Percentiles rank a stretch among this genome's conserved stretches.
phyloP scores from a whole-genome alignment of 2,888 invertebrate genomes.

The Rotaria sp. region DNA sequence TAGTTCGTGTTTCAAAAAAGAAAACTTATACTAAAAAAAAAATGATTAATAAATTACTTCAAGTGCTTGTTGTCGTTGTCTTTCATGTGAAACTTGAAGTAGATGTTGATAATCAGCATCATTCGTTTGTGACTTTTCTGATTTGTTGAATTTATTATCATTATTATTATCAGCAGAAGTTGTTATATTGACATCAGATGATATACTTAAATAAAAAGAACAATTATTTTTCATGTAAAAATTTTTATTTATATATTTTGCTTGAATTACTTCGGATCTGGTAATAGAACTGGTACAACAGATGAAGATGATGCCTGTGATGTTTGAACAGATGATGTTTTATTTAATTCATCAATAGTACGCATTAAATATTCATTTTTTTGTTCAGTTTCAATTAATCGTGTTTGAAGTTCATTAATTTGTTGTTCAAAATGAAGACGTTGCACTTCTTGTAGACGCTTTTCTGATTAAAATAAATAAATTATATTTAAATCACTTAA shows the following conservation, averaged over 20 bases:
- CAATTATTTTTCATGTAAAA: no score
- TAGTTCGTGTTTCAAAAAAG: no score
- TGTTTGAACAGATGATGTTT: not conserved
- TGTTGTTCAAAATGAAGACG: constrained; percentile 31
- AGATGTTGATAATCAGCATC: constrained; percentile 31
- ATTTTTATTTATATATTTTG: no score
- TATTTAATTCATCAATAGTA: constrained; percentile 23
- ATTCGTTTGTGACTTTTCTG: not conserved
- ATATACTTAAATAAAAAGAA: not conserved
- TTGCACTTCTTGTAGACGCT: constrained; percentile 28
- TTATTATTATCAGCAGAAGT: not conserved
- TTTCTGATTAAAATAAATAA: not conserved
- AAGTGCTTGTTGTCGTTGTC: constrained; percentile 33
- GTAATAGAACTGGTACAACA: not conserved
- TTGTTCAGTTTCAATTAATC: constrained; percentile 35
- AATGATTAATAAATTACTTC: constrained; percentile 17
- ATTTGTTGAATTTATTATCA: not conserved
- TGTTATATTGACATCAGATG: not conserved
- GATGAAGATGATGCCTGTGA: not conserved
- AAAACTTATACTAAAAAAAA: not conserved
- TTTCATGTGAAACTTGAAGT: constrained; percentile 30
- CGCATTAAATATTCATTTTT: constrained; percentile 40
- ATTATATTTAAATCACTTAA: not conserved
- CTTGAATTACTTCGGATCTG: not conserved
- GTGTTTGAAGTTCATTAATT: constrained; percentile 27